A percentile compares a stretch with the other conserved stretches of the same genome.
Conservation (phyloP, 2,113 vertebrate species). For the Abramis brama region DNA sequence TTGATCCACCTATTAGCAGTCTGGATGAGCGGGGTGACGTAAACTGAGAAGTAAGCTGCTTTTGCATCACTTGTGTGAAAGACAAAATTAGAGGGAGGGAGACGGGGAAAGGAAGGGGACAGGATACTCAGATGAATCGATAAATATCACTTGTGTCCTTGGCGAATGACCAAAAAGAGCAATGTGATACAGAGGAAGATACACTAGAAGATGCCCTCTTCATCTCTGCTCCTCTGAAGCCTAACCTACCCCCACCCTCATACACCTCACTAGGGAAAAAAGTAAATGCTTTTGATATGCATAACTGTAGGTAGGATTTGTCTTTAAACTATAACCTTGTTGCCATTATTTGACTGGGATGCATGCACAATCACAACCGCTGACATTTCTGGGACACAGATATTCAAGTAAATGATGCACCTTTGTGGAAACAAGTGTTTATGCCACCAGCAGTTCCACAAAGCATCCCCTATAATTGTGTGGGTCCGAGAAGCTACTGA, state of each 20-base stretch:
- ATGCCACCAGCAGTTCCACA: constrained; percentile 23
- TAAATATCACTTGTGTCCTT: constrained; percentile 41
- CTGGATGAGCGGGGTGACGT: constrained; percentile 31
- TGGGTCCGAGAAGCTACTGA: neutral
- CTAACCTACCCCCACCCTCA: neutral
- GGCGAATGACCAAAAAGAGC: constrained; percentile 13
- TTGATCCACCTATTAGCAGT: neutral
- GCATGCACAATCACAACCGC: constrained; percentile 52
- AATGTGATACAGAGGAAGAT: constrained; percentile 10
- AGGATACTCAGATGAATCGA: constrained; percentile 6
- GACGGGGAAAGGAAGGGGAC: neutral
- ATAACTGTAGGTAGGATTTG: neutral
- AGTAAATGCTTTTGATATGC: neutral
- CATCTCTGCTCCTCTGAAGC: neutral
- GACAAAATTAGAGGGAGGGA: neutral
- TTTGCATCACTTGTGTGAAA: constrained; percentile 5
- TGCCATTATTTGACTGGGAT: constrained; percentile 30
- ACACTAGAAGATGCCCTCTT: neutral
- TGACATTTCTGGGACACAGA: constrained; percentile 74
- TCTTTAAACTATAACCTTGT: constrained; percentile 15
- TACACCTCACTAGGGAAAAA: neutral
- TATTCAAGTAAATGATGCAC: constrained; percentile 31
- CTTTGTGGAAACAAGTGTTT: constrained; percentile 64
- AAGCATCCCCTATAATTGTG: neutral
- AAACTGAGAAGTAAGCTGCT: constrained; percentile 29